Evolutionary conservation across 2,888 invertebrate species (phyloP).

Genomic region (Chloroclystis v-ata): DNA sequence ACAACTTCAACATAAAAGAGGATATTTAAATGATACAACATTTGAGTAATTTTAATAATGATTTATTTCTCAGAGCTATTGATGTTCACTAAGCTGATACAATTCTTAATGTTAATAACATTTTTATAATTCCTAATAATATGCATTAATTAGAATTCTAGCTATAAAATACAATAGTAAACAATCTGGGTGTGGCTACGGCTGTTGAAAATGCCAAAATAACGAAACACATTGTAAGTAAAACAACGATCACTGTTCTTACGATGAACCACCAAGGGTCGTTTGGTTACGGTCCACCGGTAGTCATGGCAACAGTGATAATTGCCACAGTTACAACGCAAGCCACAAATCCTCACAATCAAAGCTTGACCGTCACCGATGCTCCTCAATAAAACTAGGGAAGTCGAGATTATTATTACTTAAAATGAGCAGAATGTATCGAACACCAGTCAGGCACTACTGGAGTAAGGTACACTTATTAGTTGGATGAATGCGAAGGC

Average conservation of each 20-base stretch:
- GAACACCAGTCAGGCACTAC: constrained; percentile 20
- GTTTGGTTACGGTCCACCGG: constrained; percentile 2
- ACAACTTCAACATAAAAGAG: no score
- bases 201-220: constrained; percentile 49
- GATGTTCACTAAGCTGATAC: constrained; percentile 79
- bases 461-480: constrained; percentile 3
- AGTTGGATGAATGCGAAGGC: constrained; percentile 24
- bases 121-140: constrained; percentile 73
- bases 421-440: constrained; percentile 18
- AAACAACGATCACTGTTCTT: constrained; percentile 6
- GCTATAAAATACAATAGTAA: constrained; percentile 76
- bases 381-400: constrained; percentile 21
- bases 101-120: constrained; percentile 75
- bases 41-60: constrained; percentile 76
- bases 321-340: constrained; percentile 38
- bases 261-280: constrained; percentile 20
- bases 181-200: constrained; percentile 49
- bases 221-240: constrained; percentile 35
- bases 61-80: constrained; percentile 76
- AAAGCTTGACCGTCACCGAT: constrained; percentile 29
- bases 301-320: constrained; percentile 1
- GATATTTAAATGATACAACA: constrained; percentile 60
- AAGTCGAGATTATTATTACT: constrained; percentile 25
- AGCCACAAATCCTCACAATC: constrained; percentile 34
- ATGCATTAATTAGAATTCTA: constrained; percentile 77